Evolutionary conservation across 1,140 invertebrate genomes (phyloP), one percentile per base, ranked within the genome.

Genomic region (Zeugodacus cucurbitae): DNA sequence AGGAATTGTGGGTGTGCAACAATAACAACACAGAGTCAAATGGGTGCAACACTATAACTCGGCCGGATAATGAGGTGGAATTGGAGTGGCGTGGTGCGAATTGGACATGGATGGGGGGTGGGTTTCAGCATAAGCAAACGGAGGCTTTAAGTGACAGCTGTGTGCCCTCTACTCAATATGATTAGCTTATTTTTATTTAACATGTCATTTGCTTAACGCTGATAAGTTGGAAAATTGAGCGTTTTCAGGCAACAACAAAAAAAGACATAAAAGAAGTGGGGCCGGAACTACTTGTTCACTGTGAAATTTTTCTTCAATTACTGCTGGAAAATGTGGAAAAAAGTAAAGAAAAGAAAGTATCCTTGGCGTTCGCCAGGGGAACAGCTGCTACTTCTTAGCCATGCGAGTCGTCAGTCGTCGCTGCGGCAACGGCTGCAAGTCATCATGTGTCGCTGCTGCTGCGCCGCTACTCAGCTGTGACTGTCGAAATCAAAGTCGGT

Each of bases 1-100:
- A 82, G 74, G 74, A 82, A 82, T 82, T 82, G 74, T 82, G 74
- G 74, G 74, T 82, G 74, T 82, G 74, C 74, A 29, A 26, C 74
- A 82, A 82, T 82, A 82, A 82, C 74, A 82, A 82, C 41, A 82
- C 22, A 14, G 41, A 17, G 41, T 82, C 74, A 82, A 82, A 44
- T 26, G 20, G 2, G 70, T 37, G 37, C 70, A 41, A 41, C 70
- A 74, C 14, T n/a, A 48, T n/a, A 14, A 48, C 74, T 48, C 48
- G 37, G 26, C 74, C 10, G 41, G n/a, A 48, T 82, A 82, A 82
- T 82, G 74, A 82, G 74, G 37, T 82, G 74, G n/a, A 54, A 82
- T 82, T 17, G 74, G 41, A 54, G 74, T 82, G 74, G 41, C 41
- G 74, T 82, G 41, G 22, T 82, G n/a, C 10, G 11, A 3, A 48